A percentile compares a stretch with the other conserved stretches of the same genome.
phyloP scores from a whole-genome alignment of 1,140 invertebrate genomes.

The Hormaphis cornu region DNA sequence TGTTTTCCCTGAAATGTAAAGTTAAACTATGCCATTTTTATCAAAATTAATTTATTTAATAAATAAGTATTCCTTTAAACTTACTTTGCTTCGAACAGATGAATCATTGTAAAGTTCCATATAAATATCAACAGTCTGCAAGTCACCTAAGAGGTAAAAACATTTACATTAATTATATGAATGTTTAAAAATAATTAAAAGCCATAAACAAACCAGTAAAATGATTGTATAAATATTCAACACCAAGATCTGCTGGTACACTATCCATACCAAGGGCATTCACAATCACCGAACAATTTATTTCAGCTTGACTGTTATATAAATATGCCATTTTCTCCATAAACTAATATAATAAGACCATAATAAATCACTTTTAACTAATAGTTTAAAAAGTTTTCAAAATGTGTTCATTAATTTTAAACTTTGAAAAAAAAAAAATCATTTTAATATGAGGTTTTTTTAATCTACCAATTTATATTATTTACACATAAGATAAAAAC shows the following conservation, averaged over 20 bases:
- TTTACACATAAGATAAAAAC: too few species aligned
- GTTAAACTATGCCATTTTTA: too few species aligned
- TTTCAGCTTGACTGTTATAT: conserved; percentile 65
- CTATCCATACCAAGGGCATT: conserved; percentile 85
- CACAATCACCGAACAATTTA: conserved; percentile 70
- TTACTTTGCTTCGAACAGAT: not conserved
- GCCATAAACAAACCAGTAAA: conserved; percentile 51
- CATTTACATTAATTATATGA: not conserved
- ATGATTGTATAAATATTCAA: conserved; percentile 60
- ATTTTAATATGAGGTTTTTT: too few species aligned
- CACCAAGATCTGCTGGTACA: conserved; percentile 78
- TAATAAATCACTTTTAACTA: too few species aligned
- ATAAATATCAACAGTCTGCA: not conserved
- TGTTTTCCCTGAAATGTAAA: too few species aligned
- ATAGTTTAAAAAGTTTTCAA: too few species aligned
- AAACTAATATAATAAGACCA: conserved; percentile 52
- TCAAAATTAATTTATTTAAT: too few species aligned
- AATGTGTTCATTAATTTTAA: too few species aligned
- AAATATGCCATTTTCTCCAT: conserved; percentile 76
- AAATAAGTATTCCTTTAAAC: not conserved
- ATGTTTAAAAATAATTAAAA: not conserved
- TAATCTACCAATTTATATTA: too few species aligned
- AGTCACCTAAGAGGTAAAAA: not conserved
- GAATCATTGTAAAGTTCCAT: not conserved
- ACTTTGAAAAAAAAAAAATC: too few species aligned